Evolutionary conservation across 2,888 invertebrate species (phyloP), one percentile per base, ranked within the genome.

Genomic region (Perizoma flavofasciatum): DNA sequence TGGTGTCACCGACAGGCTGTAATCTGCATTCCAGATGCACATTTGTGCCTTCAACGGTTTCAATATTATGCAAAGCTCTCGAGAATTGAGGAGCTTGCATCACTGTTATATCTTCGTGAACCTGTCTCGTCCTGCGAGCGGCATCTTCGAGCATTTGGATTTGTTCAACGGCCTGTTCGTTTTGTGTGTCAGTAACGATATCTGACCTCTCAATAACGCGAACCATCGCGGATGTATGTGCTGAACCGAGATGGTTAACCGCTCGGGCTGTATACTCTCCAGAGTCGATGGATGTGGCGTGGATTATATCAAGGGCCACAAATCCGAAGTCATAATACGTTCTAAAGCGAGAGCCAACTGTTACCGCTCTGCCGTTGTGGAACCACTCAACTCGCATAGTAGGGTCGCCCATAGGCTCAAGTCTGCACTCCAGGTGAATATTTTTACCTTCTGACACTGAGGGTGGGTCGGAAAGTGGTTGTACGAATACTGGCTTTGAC

Each of bases 291-390:
- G 97, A 96, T 56, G 97, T 98, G 22, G 97, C 96, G 80, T 98
- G 97, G 65, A 98, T 95, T 62, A 99, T 98, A 78, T 99, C 99
- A 71, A 99, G 90, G 41, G 99, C 98, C 55, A 99, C 98, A 83
- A 97, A 98, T 11, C 99, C 99, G 83, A 99, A 99, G 82, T 99
- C 99, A 78, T 98, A 97, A 82, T 98, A 97, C 33, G 98, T 98
- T 80, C 96, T 95, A 93, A 98, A 99, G 78, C 99, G 95, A 48
- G 97, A 97, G 46, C 97, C 97, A 43, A 97, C 96, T 37, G 98
- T 97, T 10, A 97, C 95, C 6, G 97, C 94, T 76, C 95, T 95
- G 35, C 98, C 98, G 86, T 99, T 98, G 77, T 97, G 97, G 94
- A 96, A 98, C 98, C 98, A 98, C 87, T 98, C 97, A 0, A 98